Evolutionary conservation across 1,140 invertebrate species (phyloP).

Genomic region (Drosophila albomicans): DNA sequence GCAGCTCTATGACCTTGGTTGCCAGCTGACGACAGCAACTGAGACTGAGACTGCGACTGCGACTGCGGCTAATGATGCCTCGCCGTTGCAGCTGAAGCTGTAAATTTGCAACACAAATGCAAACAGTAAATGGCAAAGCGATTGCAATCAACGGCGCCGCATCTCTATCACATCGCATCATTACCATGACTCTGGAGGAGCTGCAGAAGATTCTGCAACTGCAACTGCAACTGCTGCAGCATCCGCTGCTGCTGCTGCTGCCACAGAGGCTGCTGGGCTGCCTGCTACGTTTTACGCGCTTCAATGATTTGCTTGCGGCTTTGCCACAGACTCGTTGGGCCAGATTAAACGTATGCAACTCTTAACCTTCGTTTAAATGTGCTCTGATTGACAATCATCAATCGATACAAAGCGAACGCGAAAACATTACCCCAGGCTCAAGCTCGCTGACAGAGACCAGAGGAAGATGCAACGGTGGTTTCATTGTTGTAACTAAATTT

Average conservation of each 20-base stretch:
- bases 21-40: slow-evolving; percentile 18
- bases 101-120: slow-evolving; percentile 82
- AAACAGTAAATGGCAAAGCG: slow-evolving; percentile 60
- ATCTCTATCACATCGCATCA: slow-evolving; percentile 70
- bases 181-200: slow-evolving; percentile 10
- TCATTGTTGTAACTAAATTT: slow-evolving; percentile 48
- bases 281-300: slow-evolving; percentile 71
- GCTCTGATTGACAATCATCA: slow-evolving; percentile 80
- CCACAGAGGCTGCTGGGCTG: slow-evolving; percentile 21
- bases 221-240: slow-evolving; percentile 43
- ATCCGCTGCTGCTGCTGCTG: slow-evolving; percentile 40
- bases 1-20: slow-evolving; percentile 64
- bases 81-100: slow-evolving; percentile 65
- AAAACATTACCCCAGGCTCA: slow-evolving; percentile 33
- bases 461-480: slow-evolving; percentile 18
- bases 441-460: neutral
- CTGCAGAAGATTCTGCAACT: slow-evolving; percentile 1
- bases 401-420: slow-evolving; percentile 55
- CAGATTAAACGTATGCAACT: slow-evolving; percentile 80
- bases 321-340: slow-evolving; percentile 38
- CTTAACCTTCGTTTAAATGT: slow-evolving; percentile 79
- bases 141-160: slow-evolving; percentile 75
- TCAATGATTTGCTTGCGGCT: slow-evolving; percentile 66
- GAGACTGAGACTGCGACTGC: slow-evolving; percentile 22
- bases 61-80: slow-evolving; percentile 61